These are phyloP conservation scores for Steromphala cineraria DNA, from an alignment of 2,888 invertebrate species.

Conservation along the genomic window DNA sequence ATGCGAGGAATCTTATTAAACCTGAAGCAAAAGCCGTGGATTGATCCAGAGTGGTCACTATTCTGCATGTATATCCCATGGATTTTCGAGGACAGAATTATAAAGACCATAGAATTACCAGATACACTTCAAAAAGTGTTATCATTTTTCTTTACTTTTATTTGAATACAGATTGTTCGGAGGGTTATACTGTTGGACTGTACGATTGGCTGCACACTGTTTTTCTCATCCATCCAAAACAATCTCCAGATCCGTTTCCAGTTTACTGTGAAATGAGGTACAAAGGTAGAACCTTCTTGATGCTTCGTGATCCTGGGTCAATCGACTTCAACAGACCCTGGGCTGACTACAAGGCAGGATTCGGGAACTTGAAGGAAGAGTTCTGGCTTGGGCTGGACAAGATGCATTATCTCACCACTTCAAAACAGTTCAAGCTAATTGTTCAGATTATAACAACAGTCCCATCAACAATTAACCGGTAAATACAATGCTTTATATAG, in stretches of 20 bases:
- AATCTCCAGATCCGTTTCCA: not conserved
- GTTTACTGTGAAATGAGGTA: not conserved
- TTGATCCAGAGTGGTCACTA: too few relatives aligned
- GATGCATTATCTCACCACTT: not conserved
- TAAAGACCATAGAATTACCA: too few relatives aligned
- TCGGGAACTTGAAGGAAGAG: not conserved
- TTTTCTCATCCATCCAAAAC: not conserved
- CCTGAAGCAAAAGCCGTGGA: too few relatives aligned
- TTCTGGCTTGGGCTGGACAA: not conserved
- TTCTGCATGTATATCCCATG: too few relatives aligned
- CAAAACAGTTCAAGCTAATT: not conserved
- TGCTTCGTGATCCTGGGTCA: not conserved
- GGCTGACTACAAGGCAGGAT: not conserved
- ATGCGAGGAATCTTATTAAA: too few relatives aligned
- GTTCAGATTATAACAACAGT: not conserved
- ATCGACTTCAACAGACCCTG: not conserved
- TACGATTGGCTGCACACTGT: not conserved
- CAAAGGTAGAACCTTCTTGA: not conserved
- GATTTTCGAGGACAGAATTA: too few relatives aligned
- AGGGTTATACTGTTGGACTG: not conserved
- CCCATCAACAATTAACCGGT: not conserved
- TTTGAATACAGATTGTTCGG: not conserved
- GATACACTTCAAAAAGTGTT: too few relatives aligned
- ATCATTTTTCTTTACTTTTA: too few relatives aligned
- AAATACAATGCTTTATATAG: too few relatives aligned